Evolutionary conservation across 2,797 vertebrate genomes (phyloP).

Genomic region (Iguana delicatissima): DNA sequence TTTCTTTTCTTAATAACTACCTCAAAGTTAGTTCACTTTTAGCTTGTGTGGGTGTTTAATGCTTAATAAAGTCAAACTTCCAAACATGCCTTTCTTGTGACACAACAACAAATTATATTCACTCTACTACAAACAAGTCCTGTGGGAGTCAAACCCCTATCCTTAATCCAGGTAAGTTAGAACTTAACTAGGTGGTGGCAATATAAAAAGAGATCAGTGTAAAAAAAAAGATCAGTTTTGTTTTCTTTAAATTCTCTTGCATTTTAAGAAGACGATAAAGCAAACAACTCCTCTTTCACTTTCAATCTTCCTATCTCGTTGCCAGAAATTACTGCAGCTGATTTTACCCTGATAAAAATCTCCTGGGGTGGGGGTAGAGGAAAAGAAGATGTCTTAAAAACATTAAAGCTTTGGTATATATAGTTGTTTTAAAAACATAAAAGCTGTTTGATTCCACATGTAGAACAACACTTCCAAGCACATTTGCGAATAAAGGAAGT

Average conservation of each 20-base stretch:
- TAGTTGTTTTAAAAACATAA: not conserved
- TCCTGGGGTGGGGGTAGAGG: not conserved
- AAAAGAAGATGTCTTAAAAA: too few relatives aligned
- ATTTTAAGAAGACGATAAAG: not conserved
- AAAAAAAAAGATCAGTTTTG: not conserved
- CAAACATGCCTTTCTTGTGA: not conserved
- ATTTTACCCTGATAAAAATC: not conserved
- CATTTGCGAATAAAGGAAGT: slow-evolving; percentile 23
- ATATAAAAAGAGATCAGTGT: not conserved
- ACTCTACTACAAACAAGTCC: not conserved
- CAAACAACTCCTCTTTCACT: too few relatives aligned
- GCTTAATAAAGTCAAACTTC: not conserved
- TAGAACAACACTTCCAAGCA: not conserved
- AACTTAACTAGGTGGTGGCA: not conserved
- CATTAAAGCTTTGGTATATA: too few relatives aligned
- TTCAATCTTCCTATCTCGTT: not conserved
- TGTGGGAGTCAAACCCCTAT: not conserved
- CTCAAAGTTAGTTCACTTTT: not conserved
- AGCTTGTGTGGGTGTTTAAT: not conserved
- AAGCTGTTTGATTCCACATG: not conserved
- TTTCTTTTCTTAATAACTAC: not conserved
- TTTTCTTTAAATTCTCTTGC: too few relatives aligned
- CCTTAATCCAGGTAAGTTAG: not conserved
- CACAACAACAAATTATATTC: not conserved
- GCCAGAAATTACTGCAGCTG: not conserved